A percentile compares a stretch with the other conserved stretches of the same genome.
phyloP scores from a whole-genome alignment of 2,888 invertebrate genomes.

The Nebria salina region DNA sequence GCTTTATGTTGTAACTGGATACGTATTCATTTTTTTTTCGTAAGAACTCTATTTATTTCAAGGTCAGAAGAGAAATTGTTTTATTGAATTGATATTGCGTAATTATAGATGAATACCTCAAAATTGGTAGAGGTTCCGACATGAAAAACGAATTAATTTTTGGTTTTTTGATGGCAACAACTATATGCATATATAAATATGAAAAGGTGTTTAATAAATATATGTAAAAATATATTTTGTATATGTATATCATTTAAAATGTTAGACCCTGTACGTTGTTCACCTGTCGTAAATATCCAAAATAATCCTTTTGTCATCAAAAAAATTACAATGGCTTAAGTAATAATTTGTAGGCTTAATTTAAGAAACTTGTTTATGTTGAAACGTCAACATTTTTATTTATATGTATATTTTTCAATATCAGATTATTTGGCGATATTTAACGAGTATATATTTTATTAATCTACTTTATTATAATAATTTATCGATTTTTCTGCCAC shows the following conservation, averaged over 20 bases:
- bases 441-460: slow-evolving; percentile 1
- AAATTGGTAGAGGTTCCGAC: too few species aligned
- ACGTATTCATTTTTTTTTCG: neutral
- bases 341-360: neutral
- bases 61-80: neutral
- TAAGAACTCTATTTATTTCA: neutral
- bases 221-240: neutral
- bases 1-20: neutral
- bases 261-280: neutral
- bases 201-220: too few species aligned
- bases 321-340: neutral
- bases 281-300: neutral
- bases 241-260: neutral
- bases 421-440: neutral
- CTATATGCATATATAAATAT: too few species aligned
- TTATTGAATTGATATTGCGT: too few species aligned
- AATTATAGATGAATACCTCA: too few species aligned
- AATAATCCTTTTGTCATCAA: neutral
- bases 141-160: too few species aligned
- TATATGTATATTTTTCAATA: neutral
- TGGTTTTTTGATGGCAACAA: too few species aligned
- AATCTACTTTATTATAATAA: slow-evolving; percentile 1
- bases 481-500: neutral
- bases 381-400: neutral
- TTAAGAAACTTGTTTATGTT: neutral